phyloP scores from a whole-genome alignment of 2,888 invertebrate species.

The Euzophera pinguis region DNA sequence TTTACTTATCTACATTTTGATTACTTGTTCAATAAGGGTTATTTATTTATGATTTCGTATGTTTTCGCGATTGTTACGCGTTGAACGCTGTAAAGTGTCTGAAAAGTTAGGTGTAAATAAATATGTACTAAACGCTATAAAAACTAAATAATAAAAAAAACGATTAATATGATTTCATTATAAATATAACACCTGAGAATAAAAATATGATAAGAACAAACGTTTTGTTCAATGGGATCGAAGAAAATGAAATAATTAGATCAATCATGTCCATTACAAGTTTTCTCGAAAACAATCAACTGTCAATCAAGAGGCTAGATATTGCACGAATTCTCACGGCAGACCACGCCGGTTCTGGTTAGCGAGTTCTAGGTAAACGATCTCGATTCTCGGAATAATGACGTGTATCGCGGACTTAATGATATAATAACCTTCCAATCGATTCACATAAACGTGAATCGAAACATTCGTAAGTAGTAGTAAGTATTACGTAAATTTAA shows the following conservation, averaged over 20 bases:
- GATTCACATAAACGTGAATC: conserved; percentile 34
- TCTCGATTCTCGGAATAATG: conserved; percentile 55
- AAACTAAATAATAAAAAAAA: no score
- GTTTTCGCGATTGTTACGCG: no score
- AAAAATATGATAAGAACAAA: no score
- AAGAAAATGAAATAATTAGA: conserved; percentile 5
- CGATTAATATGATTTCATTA: no score
- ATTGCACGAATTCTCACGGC: conserved; percentile 62
- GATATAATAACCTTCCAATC: conserved; percentile 49
- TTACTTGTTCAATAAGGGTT: no score
- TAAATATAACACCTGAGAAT: no score
- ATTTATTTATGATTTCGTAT: no score
- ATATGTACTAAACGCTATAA: no score
- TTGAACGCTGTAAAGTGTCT: no score
- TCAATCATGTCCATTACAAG: conserved; percentile 29
- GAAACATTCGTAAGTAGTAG: conserved; percentile 22
- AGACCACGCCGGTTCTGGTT: conserved; percentile 34
- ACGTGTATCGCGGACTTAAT: conserved; percentile 51
- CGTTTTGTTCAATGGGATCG: background rate
- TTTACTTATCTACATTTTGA: no score
- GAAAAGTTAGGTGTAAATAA: no score
- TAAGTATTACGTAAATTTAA: no score
- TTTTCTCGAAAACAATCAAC: conserved; percentile 34
- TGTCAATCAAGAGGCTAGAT: conserved; percentile 42
- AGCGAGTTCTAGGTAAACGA: conserved; percentile 41